Evolutionary conservation across 2,797 vertebrate genomes (phyloP).

Genomic region (Molossus alvarezi): DNA sequence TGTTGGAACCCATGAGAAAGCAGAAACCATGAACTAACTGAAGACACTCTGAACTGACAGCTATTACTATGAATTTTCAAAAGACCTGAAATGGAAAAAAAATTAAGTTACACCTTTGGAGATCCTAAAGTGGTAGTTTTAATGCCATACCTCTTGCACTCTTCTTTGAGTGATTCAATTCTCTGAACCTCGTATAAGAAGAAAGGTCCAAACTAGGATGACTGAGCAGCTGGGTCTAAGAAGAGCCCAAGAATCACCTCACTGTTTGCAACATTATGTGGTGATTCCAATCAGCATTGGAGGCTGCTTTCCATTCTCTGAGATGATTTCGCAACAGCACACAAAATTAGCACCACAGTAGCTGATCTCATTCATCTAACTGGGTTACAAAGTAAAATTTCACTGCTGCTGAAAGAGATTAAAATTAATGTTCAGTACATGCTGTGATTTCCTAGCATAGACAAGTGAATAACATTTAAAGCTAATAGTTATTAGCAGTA

Average conservation of each 20-base stretch:
- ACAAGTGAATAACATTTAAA: constrained; percentile 71
- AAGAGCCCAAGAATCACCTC: neutral
- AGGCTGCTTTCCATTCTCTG: constrained; percentile 37
- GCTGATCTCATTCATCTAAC: constrained; percentile 54
- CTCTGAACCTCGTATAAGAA: neutral
- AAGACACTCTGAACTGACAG: neutral
- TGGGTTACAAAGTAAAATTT: constrained; percentile 57
- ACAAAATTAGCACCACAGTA: constrained; percentile 32
- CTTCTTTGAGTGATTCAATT: neutral
- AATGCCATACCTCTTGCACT: too few species aligned
- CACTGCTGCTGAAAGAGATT: constrained; percentile 61
- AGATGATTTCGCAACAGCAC: constrained; percentile 60
- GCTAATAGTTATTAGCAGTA: constrained; percentile 73
- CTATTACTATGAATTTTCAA: neutral
- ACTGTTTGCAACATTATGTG: neutral
- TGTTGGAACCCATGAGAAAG: neutral
- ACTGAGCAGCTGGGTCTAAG: neutral
- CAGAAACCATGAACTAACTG: neutral
- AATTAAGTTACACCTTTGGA: neutral
- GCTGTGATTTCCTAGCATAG: constrained; percentile 61
- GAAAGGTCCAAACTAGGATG: neutral
- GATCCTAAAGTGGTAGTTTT: neutral
- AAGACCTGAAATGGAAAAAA: neutral
- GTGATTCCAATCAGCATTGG: neutral
- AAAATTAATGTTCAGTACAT: constrained; percentile 67